Percentiles rank a stretch among this genome's conserved stretches.
Conservation (phyloP, 2,113 vertebrate species). For the Rallus limicola region DNA sequence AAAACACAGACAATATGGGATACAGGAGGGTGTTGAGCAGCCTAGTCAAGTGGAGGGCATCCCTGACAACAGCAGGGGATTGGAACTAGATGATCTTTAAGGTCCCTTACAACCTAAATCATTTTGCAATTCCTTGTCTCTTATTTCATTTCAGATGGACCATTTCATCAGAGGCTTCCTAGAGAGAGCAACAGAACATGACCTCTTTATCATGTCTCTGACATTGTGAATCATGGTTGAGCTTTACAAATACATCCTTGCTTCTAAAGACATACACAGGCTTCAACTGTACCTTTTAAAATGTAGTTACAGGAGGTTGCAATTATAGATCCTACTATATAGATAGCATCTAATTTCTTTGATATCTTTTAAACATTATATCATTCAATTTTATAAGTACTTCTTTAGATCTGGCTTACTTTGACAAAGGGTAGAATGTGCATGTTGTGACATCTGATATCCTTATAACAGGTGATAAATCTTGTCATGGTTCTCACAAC, state of each 20-base stretch:
- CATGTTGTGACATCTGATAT: not conserved
- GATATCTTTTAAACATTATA: not conserved
- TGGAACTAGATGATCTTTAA: no score
- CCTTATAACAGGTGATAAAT: not conserved
- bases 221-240: not conserved
- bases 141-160: not conserved
- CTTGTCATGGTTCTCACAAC: not conserved
- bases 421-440: not conserved
- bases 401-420: not conserved
- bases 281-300: not conserved
- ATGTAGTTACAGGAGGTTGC: not conserved
- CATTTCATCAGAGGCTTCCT: not conserved
- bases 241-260: not conserved
- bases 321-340: not conserved
- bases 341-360: not conserved
- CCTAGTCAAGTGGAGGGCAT: no score
- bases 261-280: not conserved
- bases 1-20: not conserved
- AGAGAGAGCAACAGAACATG: not conserved
- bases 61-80: no score
- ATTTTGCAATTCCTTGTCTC: not conserved
- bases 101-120: no score
- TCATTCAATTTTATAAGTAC: not conserved
- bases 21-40: not conserved
- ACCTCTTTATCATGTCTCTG: not conserved